These are phyloP conservation scores for Oligia fasciuncula DNA, from an alignment of 2,888 invertebrate species.

Conservation along the genomic window DNA sequence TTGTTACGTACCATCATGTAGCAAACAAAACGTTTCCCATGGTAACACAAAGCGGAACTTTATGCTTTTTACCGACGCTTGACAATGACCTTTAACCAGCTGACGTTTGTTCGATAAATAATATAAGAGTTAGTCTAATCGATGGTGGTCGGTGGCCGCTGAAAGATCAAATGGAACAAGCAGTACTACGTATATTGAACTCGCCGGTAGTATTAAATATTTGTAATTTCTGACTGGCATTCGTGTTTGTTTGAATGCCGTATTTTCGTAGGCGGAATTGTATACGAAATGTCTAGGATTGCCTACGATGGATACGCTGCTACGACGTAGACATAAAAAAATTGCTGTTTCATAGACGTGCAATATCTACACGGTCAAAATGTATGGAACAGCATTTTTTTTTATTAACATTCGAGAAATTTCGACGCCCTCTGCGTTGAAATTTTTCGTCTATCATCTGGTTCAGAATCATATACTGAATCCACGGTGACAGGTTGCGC, in stretches of 20 bases:
- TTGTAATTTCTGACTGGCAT: background rate
- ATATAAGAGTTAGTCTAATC: conserved; percentile 23
- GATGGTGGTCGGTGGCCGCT: conserved; percentile 1
- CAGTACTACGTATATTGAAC: background rate
- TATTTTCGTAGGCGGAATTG: background rate
- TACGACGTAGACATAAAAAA: background rate
- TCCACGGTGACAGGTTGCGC: background rate
- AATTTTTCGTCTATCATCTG: no score
- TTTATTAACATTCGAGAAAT: no score
- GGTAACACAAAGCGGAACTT: conserved; percentile 36
- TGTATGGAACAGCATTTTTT: no score
- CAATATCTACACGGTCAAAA: no score
- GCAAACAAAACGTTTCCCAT: conserved; percentile 30
- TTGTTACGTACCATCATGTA: background rate
- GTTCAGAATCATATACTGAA: background rate
- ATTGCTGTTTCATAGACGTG: no score
- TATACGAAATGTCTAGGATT: background rate
- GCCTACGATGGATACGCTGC: background rate
- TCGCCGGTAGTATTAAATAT: conserved; percentile 14
- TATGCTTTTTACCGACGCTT: conserved; percentile 26
- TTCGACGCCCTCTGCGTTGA: no score
- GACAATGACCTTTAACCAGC: conserved; percentile 55
- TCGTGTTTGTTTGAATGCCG: background rate
- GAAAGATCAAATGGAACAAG: conserved; percentile 14
- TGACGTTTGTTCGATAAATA: conserved; percentile 45